Conservation (phyloP, 2,888 invertebrate genomes). For the Escarpia spicata region DNA sequence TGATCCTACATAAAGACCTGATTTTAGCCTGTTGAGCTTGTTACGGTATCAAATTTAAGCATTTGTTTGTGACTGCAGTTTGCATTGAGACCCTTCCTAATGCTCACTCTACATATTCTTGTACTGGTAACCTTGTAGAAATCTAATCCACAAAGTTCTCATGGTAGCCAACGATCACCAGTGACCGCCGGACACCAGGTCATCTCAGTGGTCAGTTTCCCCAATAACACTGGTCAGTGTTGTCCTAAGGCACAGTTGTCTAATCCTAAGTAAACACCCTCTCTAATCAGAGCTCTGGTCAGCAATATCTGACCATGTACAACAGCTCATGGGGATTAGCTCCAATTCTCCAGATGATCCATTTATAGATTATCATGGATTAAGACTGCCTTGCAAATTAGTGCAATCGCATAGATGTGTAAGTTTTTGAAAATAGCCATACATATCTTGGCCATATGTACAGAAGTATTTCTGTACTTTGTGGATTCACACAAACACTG, state of each 20-base stretch:
- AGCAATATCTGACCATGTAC: background rate
- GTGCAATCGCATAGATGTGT: background rate
- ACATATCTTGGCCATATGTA: no score
- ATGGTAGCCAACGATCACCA: no score
- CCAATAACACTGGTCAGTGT: background rate
- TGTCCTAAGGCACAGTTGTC: background rate
- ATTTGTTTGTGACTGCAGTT: background rate
- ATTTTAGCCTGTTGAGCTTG: background rate
- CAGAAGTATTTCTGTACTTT: no score
- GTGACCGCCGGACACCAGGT: no score
- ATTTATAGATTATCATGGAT: background rate
- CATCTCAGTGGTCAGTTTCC: background rate
- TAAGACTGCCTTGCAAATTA: background rate
- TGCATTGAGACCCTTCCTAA: background rate
- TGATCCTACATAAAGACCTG: no score
- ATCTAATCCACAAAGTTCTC: no score
- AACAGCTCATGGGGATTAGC: background rate
- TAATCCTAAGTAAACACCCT: background rate
- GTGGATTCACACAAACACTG: no score
- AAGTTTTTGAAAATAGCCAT: no score
- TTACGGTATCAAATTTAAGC: background rate
- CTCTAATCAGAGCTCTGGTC: background rate
- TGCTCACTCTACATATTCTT: no score
- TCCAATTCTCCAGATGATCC: background rate
- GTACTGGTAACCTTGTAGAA: no score